phyloP scores from a whole-genome alignment of 2,113 vertebrate genomes.

The Eleginops maclovinus region DNA sequence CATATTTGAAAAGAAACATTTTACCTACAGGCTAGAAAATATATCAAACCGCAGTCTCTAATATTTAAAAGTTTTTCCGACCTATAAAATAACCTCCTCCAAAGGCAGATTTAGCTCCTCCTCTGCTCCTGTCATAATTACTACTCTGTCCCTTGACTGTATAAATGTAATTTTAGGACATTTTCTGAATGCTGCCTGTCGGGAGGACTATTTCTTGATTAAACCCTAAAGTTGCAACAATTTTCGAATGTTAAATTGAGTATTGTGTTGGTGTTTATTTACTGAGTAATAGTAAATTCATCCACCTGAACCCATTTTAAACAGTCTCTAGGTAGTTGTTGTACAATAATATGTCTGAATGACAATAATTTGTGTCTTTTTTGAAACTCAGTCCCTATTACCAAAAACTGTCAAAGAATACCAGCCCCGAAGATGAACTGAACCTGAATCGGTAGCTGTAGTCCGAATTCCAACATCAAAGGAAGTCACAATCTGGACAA shows the following conservation, averaged over 20 bases:
- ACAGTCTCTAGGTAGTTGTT: neutral
- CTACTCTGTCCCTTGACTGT: neutral
- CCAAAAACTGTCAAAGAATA: neutral
- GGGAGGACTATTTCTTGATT: neutral
- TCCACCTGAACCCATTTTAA: neutral
- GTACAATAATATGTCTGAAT: too few species aligned
- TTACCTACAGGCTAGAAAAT: too few species aligned
- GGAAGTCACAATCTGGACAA: neutral
- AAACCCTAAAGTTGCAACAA: neutral
- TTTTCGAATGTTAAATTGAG: too few species aligned
- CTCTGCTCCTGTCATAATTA: neutral
- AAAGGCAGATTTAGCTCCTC: too few species aligned
- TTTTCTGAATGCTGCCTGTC: neutral
- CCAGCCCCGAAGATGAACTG: neutral
- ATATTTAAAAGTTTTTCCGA: too few species aligned
- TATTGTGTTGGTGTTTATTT: neutral
- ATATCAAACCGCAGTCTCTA: too few species aligned
- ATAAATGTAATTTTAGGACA: too few species aligned
- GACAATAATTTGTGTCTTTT: neutral
- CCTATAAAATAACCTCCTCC: too few species aligned
- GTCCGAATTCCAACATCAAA: conserved; percentile 2
- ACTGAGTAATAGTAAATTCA: neutral
- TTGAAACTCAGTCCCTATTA: neutral
- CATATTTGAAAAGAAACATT: too few species aligned
- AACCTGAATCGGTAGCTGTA: neutral